Evolutionary conservation across 2,797 vertebrate species (phyloP).

Genomic region (Gobionotothen gibberifrons): DNA sequence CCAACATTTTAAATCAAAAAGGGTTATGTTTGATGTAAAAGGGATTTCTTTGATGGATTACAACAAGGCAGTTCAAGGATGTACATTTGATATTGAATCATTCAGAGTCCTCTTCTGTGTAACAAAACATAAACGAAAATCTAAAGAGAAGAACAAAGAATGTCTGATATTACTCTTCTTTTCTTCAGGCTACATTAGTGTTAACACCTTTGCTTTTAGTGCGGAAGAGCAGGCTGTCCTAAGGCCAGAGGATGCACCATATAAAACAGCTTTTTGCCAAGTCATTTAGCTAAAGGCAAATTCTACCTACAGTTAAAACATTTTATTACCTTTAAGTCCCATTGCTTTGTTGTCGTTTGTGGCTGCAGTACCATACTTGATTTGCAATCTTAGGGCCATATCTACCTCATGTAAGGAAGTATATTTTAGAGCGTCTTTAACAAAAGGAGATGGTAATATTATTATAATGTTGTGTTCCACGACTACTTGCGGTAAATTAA

Average conservation of each 20-base stretch:
- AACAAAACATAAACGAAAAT: neutral
- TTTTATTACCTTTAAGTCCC: constrained; percentile 47
- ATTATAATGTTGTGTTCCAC: neutral
- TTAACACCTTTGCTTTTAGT: constrained; percentile 42
- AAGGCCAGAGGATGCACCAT: constrained; percentile 42
- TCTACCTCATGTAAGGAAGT: neutral
- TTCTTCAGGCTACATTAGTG: constrained; percentile 10
- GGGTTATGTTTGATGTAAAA: neutral
- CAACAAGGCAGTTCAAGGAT: neutral
- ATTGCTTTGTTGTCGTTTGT: constrained; percentile 52
- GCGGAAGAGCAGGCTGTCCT: constrained; percentile 33
- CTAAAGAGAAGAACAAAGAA: neutral
- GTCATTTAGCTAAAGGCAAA: constrained; percentile 60
- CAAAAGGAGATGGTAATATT: neutral
- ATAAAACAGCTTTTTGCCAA: constrained; percentile 49
- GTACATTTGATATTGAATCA: neutral
- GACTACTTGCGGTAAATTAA: neutral
- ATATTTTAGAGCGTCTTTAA: neutral
- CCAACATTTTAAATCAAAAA: neutral
- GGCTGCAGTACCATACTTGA: constrained; percentile 28
- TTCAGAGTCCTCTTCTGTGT: neutral
- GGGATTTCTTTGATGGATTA: neutral
- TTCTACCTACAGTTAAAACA: constrained; percentile 43
- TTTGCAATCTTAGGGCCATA: constrained; percentile 31
- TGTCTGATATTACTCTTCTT: constrained; percentile 4